Evolutionary conservation across 1,140 invertebrate species (phyloP), one percentile per base, ranked within the genome.

Genomic region (Penaeus japonicus): DNA sequence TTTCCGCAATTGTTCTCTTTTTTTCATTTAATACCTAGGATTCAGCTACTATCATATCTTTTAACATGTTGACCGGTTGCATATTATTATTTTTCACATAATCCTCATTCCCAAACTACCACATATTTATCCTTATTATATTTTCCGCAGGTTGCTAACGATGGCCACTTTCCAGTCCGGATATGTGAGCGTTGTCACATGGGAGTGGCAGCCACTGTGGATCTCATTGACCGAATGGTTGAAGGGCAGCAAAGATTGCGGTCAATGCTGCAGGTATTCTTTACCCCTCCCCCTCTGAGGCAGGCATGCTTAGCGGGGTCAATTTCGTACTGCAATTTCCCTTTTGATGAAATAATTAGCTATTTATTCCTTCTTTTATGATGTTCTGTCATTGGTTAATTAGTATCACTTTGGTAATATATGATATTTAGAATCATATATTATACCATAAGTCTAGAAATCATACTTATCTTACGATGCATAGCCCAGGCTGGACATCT

Each of bases 201-300:
- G 75, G 86, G 86, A 32, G 89, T 90, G 73, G 89, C 89, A 73
- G 89, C 89, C 18, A 90, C 89, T 12, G 89, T 90, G 54, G 89
- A 87, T 78, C 89, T 90, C 81, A 89, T 90, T 85, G 89, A 90
- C 62, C 79, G 89, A 24, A 90, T 90, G 89, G 89, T 90, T 86
- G 89, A 90, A 62, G 89, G 89, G 12, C 89, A 90, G n/a, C 89
- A 90, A 3, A 59, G 73, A 24, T 79, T 90, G 4, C 80, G 86
- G 27, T n/a, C 89, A 53, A 17, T 89, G 0, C 84, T 89, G 20
- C 78, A 81, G 85, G 85, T 87, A 30, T 27, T 12, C 70, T 17
- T 30, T 18, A 10, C 55, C 22, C 55, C 1, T 54, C 7, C 55
- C 24, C 54, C 20, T 65, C 12, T 65, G 20, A 20, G 30, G 4